These are phyloP conservation scores for Dinomys branickii DNA, from an alignment of 2,113 vertebrate genomes.

Conservation along the genomic window DNA sequence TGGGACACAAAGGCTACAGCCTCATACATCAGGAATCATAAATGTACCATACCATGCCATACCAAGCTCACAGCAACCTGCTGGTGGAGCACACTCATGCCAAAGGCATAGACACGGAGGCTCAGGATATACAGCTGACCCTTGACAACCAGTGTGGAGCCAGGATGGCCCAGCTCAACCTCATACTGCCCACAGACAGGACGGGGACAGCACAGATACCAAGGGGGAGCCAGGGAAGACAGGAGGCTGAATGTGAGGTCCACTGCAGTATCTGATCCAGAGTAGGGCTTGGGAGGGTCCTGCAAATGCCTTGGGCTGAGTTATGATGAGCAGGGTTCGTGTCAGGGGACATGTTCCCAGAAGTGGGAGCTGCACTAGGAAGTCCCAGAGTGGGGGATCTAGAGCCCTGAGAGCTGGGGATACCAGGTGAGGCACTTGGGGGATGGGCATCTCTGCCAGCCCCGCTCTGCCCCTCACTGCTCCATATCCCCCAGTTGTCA, in stretches of 20 bases:
- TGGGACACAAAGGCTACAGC: not conserved
- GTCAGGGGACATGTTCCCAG: not conserved
- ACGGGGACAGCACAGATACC: not conserved
- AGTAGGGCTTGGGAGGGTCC: not conserved
- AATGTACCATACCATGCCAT: too few species aligned
- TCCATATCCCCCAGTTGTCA: not conserved
- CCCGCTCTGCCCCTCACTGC: not conserved
- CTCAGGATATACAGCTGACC: not conserved
- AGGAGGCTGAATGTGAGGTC: not conserved
- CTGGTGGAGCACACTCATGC: too few species aligned
- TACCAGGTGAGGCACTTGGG: not conserved
- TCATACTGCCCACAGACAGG: not conserved
- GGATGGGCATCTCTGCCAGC: not conserved
- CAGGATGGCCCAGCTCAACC: not conserved
- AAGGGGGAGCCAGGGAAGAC: not conserved
- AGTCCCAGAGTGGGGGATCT: not conserved
- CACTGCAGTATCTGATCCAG: not conserved
- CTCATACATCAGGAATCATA: not conserved
- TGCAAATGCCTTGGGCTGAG: not conserved
- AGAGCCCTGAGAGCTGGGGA: not conserved
- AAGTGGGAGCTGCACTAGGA: not conserved
- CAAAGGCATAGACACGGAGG: not conserved
- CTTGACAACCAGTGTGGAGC: accelerated
- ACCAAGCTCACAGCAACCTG: not conserved
- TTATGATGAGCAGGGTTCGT: too few species aligned